Conservation (phyloP, 2,797 vertebrate species). For the Varecia variegata region DNA sequence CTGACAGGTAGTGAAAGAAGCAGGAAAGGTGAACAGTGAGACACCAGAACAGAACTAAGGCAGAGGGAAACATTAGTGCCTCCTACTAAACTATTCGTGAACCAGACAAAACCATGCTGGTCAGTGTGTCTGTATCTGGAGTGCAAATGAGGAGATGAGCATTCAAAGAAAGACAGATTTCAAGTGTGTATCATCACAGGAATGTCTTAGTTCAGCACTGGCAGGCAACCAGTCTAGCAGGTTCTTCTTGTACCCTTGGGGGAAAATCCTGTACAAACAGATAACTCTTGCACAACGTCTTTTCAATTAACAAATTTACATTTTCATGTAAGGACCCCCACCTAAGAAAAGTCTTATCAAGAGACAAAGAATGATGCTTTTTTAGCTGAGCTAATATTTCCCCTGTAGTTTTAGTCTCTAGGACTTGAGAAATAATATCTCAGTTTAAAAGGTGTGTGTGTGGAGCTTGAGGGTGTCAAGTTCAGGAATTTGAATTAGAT, state of each 20-base stretch:
- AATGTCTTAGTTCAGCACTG: slow-evolving; percentile 2
- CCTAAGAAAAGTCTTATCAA: background rate
- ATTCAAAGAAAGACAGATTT: background rate
- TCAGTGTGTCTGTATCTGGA: background rate
- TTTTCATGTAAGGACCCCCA: background rate
- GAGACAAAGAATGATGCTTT: background rate
- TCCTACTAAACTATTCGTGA: background rate
- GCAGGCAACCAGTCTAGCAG: slow-evolving; percentile 25
- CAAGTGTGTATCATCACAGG: background rate
- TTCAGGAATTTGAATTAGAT: slow-evolving; percentile 31
- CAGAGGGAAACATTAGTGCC: background rate
- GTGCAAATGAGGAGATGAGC: background rate
- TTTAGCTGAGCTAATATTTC: background rate
- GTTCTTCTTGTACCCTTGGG: slow-evolving; percentile 26
- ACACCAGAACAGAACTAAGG: background rate
- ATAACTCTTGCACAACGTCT: slow-evolving; percentile 21
- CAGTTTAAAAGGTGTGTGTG: background rate
- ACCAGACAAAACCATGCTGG: background rate
- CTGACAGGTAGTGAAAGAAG: background rate
- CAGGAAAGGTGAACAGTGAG: background rate
- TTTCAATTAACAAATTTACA: background rate
- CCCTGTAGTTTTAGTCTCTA: background rate
- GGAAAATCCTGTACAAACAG: slow-evolving; percentile 19
- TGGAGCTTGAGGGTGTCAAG: background rate
- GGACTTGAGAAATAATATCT: background rate